These are phyloP conservation scores for Caenorhabditis sp. DNA, from an alignment of 2,888 invertebrate genomes.

Conservation along the genomic window DNA sequence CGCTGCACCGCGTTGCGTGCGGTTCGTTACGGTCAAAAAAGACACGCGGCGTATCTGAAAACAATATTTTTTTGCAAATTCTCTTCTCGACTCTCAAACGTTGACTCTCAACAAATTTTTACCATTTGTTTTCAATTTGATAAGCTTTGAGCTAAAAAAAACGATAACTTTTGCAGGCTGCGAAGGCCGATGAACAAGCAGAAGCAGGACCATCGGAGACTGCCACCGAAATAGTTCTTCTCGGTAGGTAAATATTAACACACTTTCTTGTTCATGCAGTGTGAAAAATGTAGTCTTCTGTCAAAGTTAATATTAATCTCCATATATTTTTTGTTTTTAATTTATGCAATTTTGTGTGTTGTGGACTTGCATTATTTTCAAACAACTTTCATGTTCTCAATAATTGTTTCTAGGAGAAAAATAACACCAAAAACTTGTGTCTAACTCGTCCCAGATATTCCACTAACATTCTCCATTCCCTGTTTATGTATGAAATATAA, in stretches of 20 bases:
- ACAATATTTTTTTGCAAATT: too few relatives aligned
- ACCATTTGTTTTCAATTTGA: too few relatives aligned
- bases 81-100: too few relatives aligned
- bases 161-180: too few relatives aligned
- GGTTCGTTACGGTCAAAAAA: too few relatives aligned
- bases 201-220: neutral
- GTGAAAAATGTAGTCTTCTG: neutral
- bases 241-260: slow-evolving; percentile 7
- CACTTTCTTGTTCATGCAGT: neutral
- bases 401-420: neutral
- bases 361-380: neutral
- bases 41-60: too few relatives aligned
- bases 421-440: neutral
- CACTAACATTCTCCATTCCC: neutral
- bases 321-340: too few relatives aligned
- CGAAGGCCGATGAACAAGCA: too few relatives aligned
- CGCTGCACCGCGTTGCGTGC: too few relatives aligned
- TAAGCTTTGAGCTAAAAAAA: too few relatives aligned
- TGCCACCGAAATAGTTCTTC: neutral
- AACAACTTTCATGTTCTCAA: neutral
- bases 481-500: slow-evolving; percentile 3
- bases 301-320: neutral
- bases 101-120: too few relatives aligned
- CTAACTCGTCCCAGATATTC: neutral
- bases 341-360: neutral